phyloP scores from a whole-genome alignment of 2,888 invertebrate genomes.

The Cheilosia pagana region DNA sequence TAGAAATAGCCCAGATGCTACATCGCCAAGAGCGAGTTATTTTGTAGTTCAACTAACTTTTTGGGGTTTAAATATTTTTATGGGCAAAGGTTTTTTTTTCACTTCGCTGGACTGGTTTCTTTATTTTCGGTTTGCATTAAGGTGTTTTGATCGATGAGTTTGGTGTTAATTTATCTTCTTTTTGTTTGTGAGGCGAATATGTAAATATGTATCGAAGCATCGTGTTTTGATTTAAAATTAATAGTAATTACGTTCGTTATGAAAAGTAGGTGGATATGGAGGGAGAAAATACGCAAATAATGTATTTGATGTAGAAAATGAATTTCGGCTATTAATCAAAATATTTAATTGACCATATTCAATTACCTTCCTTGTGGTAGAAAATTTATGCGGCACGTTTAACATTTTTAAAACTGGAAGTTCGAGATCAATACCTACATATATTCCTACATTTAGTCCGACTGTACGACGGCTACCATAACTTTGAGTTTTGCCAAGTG shows the following conservation, averaged over 20 bases:
- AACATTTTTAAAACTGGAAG: slow-evolving; percentile 7
- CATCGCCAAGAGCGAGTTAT: slow-evolving; percentile 24
- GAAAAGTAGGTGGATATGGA: slow-evolving; percentile 1
- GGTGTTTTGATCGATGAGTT: slow-evolving; percentile 70
- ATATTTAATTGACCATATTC: slow-evolving; percentile 31
- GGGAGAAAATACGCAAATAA: slow-evolving; percentile 32
- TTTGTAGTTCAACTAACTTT: slow-evolving; percentile 40
- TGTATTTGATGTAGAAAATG: slow-evolving; percentile 52
- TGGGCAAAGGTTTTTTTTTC: background rate
- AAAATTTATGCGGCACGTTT: slow-evolving; percentile 33
- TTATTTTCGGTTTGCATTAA: slow-evolving; percentile 36
- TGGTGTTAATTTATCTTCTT: slow-evolving; percentile 61
- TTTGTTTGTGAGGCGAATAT: slow-evolving; percentile 41
- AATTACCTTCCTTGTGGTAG: slow-evolving; percentile 32
- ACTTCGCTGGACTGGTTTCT: background rate
- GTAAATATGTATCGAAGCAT: slow-evolving; percentile 46
- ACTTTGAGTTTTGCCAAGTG: too few relatives aligned
- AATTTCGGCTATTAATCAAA: slow-evolving; percentile 64
- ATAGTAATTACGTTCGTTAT: slow-evolving; percentile 56
- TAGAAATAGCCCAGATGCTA: slow-evolving; percentile 13
- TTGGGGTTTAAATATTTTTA: slow-evolving; percentile 3
- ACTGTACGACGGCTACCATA: too few relatives aligned
- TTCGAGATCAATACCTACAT: slow-evolving; percentile 2
- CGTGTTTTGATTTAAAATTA: slow-evolving; percentile 59
- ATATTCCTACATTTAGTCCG: too few relatives aligned